Base-by-base conservation (phyloP, 2,113 vertebrate species). In the Potamarius usumacintae region DNA sequence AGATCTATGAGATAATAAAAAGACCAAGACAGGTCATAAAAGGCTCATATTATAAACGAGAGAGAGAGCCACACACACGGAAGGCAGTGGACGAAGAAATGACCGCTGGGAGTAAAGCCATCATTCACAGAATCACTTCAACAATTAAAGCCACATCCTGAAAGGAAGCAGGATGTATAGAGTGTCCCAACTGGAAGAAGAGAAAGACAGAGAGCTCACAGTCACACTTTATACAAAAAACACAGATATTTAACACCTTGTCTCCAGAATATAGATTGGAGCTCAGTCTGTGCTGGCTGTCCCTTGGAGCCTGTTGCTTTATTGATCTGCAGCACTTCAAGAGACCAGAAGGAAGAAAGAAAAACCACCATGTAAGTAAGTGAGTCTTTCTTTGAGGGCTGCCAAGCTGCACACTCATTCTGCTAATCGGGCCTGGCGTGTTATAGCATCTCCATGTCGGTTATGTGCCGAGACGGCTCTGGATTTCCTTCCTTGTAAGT, bases 381-480 rank as follows among this genome's bases (percentile, higher is more conserved):
- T 85, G 17, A 62, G 92, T 89, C 89, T 92, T 91, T 90, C 89
- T 89, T 78, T 88, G 42, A 81, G 89, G 88, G 93, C 91, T 69
- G 87, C 88, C 92, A 86, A 88, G 87, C 90, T 79, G 69, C 88
- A 88, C 88, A 87, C 90, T 87, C 91, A 87, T 90, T 89, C 90
- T 87, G 85, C 86, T 94, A 94, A 95, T 93, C 92, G 89, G 91
- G 91, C 91, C 89, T 91, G 93, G 92, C 93, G 92, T 93, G 91
- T 87, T 89, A 90, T 55, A 48, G 90, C 91, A 90, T 93, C 94
- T 95, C 93, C 87, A 88, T 91, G 92, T 92, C 89, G 89, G 94
- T 95, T 94, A 95, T 92, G 90, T 90, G 89, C 11, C 34, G 91
- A 91, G 94, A 94, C 93, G 91, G 92, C 92, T 90, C 91, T 88